phyloP scores from a whole-genome alignment of 64 coral and sea anemone species.

The Pocillopora damicornis region DNA sequence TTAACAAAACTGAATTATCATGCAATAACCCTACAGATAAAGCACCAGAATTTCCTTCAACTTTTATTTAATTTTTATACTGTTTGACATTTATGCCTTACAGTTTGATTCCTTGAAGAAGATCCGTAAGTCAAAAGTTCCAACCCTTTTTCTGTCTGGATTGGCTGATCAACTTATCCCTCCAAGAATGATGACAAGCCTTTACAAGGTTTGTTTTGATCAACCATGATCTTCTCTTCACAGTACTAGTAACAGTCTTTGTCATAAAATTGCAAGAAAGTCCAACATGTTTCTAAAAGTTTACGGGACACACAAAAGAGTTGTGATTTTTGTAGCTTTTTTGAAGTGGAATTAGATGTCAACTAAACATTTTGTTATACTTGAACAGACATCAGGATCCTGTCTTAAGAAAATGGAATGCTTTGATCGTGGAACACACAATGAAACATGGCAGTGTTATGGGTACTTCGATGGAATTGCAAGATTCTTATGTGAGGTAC shows the following conservation, averaged over 20 bases:
- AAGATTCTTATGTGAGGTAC: constrained; percentile 94
- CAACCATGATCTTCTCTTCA: too few relatives aligned
- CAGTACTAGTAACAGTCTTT: background rate
- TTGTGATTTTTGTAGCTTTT: too few relatives aligned
- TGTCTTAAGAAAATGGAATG: constrained; percentile 80
- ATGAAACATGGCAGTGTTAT: constrained; percentile 99
- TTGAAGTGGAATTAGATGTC: too few relatives aligned
- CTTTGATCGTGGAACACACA: constrained; percentile 94
- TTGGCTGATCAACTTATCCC: constrained; percentile 92
- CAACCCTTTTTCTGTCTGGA: constrained; percentile 91
- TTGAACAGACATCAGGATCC: constrained; percentile 74
- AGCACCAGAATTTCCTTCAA: too few relatives aligned
- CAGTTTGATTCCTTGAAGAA: constrained; percentile 91
- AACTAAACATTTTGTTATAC: background rate
- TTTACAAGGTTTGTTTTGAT: constrained; percentile 69
- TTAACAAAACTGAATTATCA: too few relatives aligned
- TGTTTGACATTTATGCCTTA: background rate
- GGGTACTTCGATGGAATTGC: constrained; percentile 93
- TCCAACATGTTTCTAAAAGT: too few relatives aligned
- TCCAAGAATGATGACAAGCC: constrained; percentile 92
- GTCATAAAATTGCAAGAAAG: too few relatives aligned
- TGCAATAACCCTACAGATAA: too few relatives aligned
- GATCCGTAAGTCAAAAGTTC: constrained; percentile 67
- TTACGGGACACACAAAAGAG: too few relatives aligned
- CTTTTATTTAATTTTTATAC: too few relatives aligned